phyloP scores from a whole-genome alignment of 2,113 vertebrate genomes.

The Elephantulus edwardii region DNA sequence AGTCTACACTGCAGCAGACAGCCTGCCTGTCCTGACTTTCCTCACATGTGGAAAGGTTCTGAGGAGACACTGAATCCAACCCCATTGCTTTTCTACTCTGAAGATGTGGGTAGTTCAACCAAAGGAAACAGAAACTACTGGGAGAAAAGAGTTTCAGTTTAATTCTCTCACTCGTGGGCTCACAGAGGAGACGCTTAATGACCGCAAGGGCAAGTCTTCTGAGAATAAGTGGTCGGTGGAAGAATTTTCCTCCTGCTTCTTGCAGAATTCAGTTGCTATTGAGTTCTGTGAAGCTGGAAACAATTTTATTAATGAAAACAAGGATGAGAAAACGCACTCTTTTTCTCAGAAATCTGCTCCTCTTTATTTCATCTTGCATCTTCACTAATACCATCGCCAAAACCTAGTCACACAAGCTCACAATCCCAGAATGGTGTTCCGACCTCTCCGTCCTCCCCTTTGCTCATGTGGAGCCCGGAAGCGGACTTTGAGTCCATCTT shows the following conservation, averaged over 20 bases:
- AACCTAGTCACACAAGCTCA: neutral
- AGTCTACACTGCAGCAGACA: neutral
- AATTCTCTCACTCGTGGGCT: neutral
- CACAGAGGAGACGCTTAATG: constrained; percentile 24
- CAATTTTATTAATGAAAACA: constrained; percentile 67
- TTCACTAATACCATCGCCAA: constrained; percentile 45
- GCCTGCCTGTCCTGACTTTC: neutral
- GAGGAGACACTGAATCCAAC: neutral
- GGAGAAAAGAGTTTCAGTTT: constrained; percentile 15
- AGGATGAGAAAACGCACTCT: constrained; percentile 34
- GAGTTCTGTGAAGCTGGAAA: constrained; percentile 66
- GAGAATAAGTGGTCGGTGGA: constrained; percentile 56
- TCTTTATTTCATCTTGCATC: constrained; percentile 51
- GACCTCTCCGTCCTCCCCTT: neutral
- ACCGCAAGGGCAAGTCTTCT: constrained; percentile 29
- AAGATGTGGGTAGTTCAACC: neutral
- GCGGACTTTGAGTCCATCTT: neutral
- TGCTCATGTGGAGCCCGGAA: neutral
- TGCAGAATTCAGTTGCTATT: constrained; percentile 55
- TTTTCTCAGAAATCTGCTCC: constrained; percentile 48
- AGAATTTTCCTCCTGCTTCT: constrained; percentile 51
- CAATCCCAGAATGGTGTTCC: neutral
- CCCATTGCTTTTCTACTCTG: neutral
- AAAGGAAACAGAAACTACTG: constrained; percentile 10
- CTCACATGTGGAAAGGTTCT: neutral